Evolutionary conservation across 2,797 vertebrate genomes (phyloP), one percentile per base, ranked within the genome.

Genomic region (Emydoidea blandingii): DNA sequence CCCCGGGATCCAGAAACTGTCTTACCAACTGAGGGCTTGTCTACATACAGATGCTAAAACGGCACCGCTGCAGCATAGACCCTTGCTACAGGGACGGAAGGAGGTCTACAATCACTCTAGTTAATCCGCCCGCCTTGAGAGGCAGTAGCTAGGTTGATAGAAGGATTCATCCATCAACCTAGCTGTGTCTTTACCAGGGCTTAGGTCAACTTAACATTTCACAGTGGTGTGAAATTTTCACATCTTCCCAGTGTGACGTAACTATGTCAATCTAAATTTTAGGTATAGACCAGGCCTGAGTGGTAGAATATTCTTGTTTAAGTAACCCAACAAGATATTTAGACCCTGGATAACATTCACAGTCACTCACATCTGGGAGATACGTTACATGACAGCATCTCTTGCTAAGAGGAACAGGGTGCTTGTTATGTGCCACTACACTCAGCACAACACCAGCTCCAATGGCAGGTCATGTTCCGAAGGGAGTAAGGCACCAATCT

Each of bases 401-500:
- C 5, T 59, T 4, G 6, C 5, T 2, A 49, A 74, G 53, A 12
- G 1, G 19, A 59, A 85, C 50, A 2, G 81, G 11, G 23, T 14
- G 25, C 44, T 4, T 3, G 29, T 68, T 86, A 90, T 53, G 79
- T 79, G 59, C 81, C 16, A 37, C 65, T 21, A 37, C 12, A 2
- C 57, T 31, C 29, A 44, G 37, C 41, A 47, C 7, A 8, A 53
- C 18, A 53, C 29, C 34, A 83, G 83, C 41, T 44, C 34, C 72
- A 54, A 16, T 11, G 44, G 41, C 49, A 82, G 53, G 50, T 11
- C 74, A 18, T 6, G 68, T 85, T 95, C 94, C 90, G 23, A 0
- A 9, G 85, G 86, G 87, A 89, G 86, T 72, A 94, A 84, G 16
- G 16, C 79, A 94, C 74, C 83, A 15, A 86, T 78, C 85, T 91